A percentile compares a stretch with the other conserved stretches of the same genome.
Conservation (phyloP, 2,113 vertebrate genomes). For the Spheniscus mendiculus region DNA sequence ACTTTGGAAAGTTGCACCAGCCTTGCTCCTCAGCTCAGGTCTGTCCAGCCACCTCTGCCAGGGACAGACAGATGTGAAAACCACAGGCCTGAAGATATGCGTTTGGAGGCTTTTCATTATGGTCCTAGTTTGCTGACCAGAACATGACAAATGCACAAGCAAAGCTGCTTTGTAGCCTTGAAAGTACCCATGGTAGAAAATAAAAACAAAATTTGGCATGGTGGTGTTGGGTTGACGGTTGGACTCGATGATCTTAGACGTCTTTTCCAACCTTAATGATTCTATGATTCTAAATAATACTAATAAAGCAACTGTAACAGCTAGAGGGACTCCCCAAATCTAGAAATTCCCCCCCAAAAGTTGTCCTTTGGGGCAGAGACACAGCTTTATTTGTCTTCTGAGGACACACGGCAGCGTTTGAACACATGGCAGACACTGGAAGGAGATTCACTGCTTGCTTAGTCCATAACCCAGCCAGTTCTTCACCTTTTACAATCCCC, state of each 20-base stretch:
- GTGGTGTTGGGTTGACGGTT: too few species aligned
- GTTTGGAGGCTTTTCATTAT: neutral
- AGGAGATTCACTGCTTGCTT: neutral
- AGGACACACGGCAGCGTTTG: neutral
- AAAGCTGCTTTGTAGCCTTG: neutral
- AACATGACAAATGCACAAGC: neutral
- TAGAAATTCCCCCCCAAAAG: neutral
- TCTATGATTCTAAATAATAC: too few species aligned
- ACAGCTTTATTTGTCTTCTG: neutral
- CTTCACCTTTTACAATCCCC: neutral
- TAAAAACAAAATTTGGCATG: too few species aligned
- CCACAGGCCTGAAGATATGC: neutral
- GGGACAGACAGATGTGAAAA: neutral
- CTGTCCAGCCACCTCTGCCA: neutral
- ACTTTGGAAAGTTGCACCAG: neutral
- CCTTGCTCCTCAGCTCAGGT: neutral
- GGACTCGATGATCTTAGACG: too few species aligned
- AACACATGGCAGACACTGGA: neutral
- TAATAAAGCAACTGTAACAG: neutral
- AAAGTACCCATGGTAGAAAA: neutral
- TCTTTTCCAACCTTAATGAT: too few species aligned
- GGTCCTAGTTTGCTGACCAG: neutral
- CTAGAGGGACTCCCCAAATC: neutral
- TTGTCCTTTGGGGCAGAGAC: neutral
- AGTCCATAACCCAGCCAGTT: neutral